phyloP scores from a whole-genome alignment of 1,140 invertebrate species.

The Littorina saxatilis region DNA sequence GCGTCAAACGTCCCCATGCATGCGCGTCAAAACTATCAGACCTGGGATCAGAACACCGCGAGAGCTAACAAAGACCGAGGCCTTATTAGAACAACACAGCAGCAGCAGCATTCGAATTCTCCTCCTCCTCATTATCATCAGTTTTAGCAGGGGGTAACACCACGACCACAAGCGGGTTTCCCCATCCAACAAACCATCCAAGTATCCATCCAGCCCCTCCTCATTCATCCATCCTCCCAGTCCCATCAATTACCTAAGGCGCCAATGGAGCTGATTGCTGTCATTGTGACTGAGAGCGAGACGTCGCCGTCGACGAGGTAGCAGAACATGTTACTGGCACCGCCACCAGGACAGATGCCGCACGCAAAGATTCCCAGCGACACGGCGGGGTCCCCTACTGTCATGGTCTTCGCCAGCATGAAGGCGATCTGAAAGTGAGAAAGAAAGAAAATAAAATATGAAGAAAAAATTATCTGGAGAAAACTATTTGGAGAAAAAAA shows the following conservation, averaged over 20 bases:
- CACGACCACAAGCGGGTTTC: too few relatives aligned
- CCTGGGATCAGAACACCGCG: neutral
- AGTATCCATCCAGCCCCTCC: too few relatives aligned
- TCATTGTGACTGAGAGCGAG: conserved; percentile 76
- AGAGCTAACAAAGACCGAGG: neutral
- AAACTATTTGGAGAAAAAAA: too few relatives aligned
- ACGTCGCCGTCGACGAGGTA: conserved; percentile 77
- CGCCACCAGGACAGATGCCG: conserved; percentile 76
- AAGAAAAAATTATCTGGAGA: too few relatives aligned
- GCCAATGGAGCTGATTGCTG: conserved; percentile 63
- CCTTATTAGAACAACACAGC: neutral
- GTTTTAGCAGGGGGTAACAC: neutral
- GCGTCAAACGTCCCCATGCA: neutral
- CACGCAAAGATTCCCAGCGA: conserved; percentile 76
- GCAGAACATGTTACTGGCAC: conserved; percentile 77
- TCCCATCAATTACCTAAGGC: conserved; percentile 68
- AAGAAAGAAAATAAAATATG: neutral
- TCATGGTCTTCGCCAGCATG: conserved; percentile 50
- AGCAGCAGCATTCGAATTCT: neutral
- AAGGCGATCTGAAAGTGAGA: conserved; percentile 61
- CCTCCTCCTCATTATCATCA: too few relatives aligned
- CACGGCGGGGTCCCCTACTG: conserved; percentile 56
- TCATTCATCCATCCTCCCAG: too few relatives aligned
- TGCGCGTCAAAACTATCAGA: neutral
- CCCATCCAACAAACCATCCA: too few relatives aligned